Evolutionary conservation across 2,113 vertebrate genomes (phyloP), one percentile per base, ranked within the genome.

Genomic region (Camelus dromedarius): DNA sequence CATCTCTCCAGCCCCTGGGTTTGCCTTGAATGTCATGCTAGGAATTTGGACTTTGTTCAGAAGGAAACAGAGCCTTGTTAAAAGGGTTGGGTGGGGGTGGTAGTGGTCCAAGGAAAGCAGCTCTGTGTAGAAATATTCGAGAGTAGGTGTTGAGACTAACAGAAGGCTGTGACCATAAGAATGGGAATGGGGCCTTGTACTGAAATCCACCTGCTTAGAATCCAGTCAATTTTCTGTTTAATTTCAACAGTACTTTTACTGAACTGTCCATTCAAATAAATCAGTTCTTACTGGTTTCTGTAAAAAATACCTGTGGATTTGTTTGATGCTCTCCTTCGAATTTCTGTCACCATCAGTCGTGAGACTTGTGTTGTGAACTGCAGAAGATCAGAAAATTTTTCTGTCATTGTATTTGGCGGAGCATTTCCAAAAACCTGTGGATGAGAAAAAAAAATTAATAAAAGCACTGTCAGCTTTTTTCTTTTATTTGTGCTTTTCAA

Each of bases 351-450:
- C 99, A 99, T 99, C 92, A 99, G 97, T 67, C 99, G 98, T 66
- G 99, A 99, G 69, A 99, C 99, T 98, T 99, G 99, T 72, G 99
- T 99, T 98, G 99, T 99, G 98, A 99, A 99, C 98, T 99, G 99
- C 91, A 99, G 99, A 97, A 99, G 99, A 98, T 99, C 99, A 26
- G 99, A 99, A 98, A 99, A 99, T 96, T 99, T 99, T 98, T 99
- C 99, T 62, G 98, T 99, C 99, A 99, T 99, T 95, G 98, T 99
- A 99, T 98, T 99, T 91, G 99, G 99, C 3, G 99, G 99, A 97
- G 99, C 99, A 52, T 99, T 99, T 95, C 99, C 99, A 98, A 99
- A 99, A 85, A 99, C 99, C 99, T 99, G 93, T 50, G 75, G 96
- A 66, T 28, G 73, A 97, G 96, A 67, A 97, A 79, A 93, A 94